Evolutionary conservation across 2,888 invertebrate genomes (phyloP).

Genomic region (Calameuta idolon): DNA sequence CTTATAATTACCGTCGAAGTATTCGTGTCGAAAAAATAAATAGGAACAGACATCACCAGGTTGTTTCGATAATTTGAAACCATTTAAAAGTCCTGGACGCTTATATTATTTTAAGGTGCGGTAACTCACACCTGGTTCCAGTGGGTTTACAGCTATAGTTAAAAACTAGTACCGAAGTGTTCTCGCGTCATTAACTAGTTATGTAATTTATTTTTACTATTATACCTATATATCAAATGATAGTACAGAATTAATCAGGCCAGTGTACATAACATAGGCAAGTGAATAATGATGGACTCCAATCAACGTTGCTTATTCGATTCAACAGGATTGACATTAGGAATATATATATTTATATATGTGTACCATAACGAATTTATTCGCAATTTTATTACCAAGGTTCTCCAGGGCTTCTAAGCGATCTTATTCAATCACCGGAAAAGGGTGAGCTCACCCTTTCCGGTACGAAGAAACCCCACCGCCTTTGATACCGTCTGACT

Average conservation of each 20-base stretch:
- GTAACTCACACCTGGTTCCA: not conserved
- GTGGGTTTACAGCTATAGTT: not conserved
- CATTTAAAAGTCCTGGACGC: not conserved
- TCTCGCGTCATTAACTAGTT: constrained; percentile 45
- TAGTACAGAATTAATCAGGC: constrained; percentile 15
- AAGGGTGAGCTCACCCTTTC: not conserved
- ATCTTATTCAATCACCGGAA: not conserved
- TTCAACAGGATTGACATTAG: not conserved
- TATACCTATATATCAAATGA: constrained; percentile 17
- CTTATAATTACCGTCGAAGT: too few relatives aligned
- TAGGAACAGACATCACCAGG: too few relatives aligned
- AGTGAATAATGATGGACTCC: constrained; percentile 32
- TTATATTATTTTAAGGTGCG: not conserved
- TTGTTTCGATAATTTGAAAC: not conserved
- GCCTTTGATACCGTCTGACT: not conserved
- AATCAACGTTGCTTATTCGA: not conserved
- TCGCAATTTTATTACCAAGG: not conserved
- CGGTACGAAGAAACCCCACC: not conserved
- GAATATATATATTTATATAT: not conserved
- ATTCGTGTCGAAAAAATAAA: too few relatives aligned
- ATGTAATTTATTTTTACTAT: constrained; percentile 51
- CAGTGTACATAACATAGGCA: constrained; percentile 8
- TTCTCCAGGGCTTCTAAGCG: not conserved
- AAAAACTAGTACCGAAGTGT: not conserved
- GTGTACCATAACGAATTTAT: not conserved